Conservation (phyloP, 2,888 invertebrate genomes). For the Hyposoter dolosus region DNA sequence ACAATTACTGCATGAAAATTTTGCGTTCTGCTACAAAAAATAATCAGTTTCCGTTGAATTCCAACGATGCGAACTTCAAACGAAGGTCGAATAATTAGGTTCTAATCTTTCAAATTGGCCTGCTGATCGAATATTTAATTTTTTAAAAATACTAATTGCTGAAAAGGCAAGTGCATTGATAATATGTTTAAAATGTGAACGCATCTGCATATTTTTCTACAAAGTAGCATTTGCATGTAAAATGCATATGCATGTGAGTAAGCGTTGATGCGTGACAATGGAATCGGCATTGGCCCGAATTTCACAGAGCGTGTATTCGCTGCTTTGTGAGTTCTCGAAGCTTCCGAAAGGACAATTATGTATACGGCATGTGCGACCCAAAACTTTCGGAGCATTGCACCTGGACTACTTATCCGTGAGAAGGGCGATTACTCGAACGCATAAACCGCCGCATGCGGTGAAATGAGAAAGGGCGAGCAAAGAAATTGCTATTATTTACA, state of each 20-base stretch:
- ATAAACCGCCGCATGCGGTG: conserved; percentile 1
- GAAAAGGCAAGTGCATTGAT: background rate
- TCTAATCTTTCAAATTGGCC: too few species aligned
- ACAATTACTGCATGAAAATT: too few species aligned
- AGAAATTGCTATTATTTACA: conserved; percentile 45
- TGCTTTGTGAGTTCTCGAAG: conserved; percentile 34
- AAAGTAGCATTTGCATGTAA: background rate
- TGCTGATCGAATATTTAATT: too few species aligned
- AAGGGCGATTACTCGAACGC: conserved; percentile 40
- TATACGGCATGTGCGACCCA: conserved; percentile 25
- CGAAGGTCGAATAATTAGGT: too few species aligned
- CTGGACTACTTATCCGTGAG: conserved; percentile 53
- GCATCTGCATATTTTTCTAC: background rate
- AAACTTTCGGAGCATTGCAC: conserved; percentile 59
- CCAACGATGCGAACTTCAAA: too few species aligned
- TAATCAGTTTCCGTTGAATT: too few species aligned
- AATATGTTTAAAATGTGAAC: background rate
- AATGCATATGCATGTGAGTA: background rate
- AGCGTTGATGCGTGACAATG: conserved; percentile 45
- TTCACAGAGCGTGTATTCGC: conserved; percentile 23
- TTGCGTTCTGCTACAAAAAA: too few species aligned
- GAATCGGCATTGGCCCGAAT: conserved; percentile 59
- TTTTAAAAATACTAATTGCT: too few species aligned
- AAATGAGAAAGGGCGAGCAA: conserved; percentile 31
- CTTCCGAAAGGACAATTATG: conserved; percentile 55